Base-by-base conservation (phyloP, 2,888 invertebrate species). In the Anarsia innoxiella region DNA sequence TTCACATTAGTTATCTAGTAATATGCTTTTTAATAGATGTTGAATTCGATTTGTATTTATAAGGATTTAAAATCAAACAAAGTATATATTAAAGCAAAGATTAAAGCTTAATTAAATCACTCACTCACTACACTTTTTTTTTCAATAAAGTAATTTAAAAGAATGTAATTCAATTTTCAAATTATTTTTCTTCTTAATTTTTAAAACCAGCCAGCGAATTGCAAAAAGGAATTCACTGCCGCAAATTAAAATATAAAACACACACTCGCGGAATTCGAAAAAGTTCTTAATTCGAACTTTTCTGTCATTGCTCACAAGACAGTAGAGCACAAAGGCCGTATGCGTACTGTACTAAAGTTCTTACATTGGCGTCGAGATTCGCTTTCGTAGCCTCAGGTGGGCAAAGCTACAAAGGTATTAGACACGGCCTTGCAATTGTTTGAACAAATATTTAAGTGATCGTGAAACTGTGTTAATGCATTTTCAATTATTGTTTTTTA, bases 291-390 rank as follows among this genome's bases (percentile, higher is more conserved):
- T n/a, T n/a, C n/a, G n/a, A n/a, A n/a, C n/a, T n/a, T n/a, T n/a
- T n/a, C n/a, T n/a, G n/a, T 54, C 52, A 59, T 56, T 59, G 54
- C 51, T 44, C 42, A 44, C 44, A 46, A 43, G 42, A 57, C 70
- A 60, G 69, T 75, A 75, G 71, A 72, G 75, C 74, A 77, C 80
- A 67, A 66, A 62, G 68, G 62, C 59, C 67, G 46, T 75, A 65
- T 67, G 66, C 72, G 77, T 79, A 72, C 69, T 61, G 65, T 53
- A 80, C 80, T 80, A 76, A 59, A n/a, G n/a, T 58, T 59, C 63
- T 65, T 65, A 70, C 72, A 68, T 72, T 72, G 64, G 69, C 69
- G 59, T 65, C 60, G 71, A 78, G 76, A 82, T 78, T 83, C 75
- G 75, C 77, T 77, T 75, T 76, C 72, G 68, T 68, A 67, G 64